Percentiles rank a stretch among this genome's conserved stretches.
phyloP scores from a whole-genome alignment of 2,888 invertebrate genomes.

The Brenthis daphne region DNA sequence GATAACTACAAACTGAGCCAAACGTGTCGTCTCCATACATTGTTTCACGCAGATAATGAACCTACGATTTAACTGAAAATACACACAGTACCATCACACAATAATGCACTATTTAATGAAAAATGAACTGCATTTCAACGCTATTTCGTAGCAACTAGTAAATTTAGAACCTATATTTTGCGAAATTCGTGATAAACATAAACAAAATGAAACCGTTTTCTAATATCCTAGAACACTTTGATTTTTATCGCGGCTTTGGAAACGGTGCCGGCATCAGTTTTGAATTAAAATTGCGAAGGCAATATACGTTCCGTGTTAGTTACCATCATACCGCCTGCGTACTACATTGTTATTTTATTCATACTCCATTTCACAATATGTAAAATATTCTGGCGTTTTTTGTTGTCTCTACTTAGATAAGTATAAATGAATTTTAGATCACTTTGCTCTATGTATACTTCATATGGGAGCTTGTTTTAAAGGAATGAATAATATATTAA shows the following conservation, averaged over 20 bases:
- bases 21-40: too few species aligned
- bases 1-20: too few species aligned
- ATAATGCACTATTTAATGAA: slow-evolving; percentile 2
- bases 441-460: not conserved
- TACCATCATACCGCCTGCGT: slow-evolving; percentile 7
- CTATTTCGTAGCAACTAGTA: not conserved
- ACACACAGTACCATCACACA: too few species aligned
- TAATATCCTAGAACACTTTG: slow-evolving; percentile 11
- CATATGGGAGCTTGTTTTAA: not conserved
- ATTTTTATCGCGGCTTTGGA: slow-evolving; percentile 20
- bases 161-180: slow-evolving; percentile 1
- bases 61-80: too few species aligned
- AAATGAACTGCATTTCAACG: not conserved
- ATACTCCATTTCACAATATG: slow-evolving; percentile 6
- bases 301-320: slow-evolving; percentile 20
- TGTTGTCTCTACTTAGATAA: not conserved
- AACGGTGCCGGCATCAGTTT: slow-evolving; percentile 11
- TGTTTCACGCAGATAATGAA: too few species aligned
- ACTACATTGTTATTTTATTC: slow-evolving; percentile 6
- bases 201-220: slow-evolving; percentile 7
- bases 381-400: slow-evolving; percentile 5
- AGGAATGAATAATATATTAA: too few species aligned
- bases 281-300: slow-evolving; percentile 19
- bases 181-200: not conserved
- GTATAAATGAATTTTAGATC: slow-evolving; percentile 7